Conservation (phyloP, 1,140 invertebrate genomes). For the Galleria mellonella region DNA sequence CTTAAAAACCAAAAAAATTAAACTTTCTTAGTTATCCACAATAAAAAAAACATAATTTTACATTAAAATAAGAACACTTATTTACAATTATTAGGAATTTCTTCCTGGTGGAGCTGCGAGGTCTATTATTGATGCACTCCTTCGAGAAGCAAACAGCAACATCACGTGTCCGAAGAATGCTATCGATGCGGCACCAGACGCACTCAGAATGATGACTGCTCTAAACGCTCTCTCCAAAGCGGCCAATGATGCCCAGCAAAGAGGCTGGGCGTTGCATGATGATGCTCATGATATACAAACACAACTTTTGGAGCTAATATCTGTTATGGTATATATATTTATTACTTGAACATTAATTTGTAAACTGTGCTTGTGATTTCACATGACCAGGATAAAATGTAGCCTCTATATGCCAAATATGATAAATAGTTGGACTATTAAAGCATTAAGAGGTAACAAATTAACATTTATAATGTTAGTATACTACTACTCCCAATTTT, state of each 20-base stretch:
- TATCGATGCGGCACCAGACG: slow-evolving; percentile 84
- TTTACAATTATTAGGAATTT: slow-evolving; percentile 56
- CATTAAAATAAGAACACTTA: too few species aligned
- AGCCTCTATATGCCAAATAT: too few species aligned
- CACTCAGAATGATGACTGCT: slow-evolving; percentile 84
- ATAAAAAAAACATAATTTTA: too few species aligned
- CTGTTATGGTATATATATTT: slow-evolving; percentile 83
- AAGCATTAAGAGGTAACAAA: too few species aligned
- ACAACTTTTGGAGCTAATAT: slow-evolving; percentile 88
- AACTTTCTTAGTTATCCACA: too few species aligned
- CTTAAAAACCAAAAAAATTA: too few species aligned
- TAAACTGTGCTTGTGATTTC: not conserved
- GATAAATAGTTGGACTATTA: too few species aligned
- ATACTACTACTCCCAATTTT: too few species aligned
- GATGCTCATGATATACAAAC: slow-evolving; percentile 90
- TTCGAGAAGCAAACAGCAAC: slow-evolving; percentile 62
- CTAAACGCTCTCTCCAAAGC: slow-evolving; percentile 88
- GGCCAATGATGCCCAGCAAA: slow-evolving; percentile 94
- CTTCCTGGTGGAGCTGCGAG: slow-evolving; percentile 60
- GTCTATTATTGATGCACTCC: slow-evolving; percentile 64
- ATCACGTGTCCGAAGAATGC: slow-evolving; percentile 75
- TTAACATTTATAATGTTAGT: too few species aligned
- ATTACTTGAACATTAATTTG: not conserved
- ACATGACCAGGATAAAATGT: too few species aligned
- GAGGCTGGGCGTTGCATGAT: slow-evolving; percentile 94